These are phyloP conservation scores for Heliconius eleuchia DNA, from an alignment of 1,140 invertebrate genomes.

Conservation along the genomic window DNA sequence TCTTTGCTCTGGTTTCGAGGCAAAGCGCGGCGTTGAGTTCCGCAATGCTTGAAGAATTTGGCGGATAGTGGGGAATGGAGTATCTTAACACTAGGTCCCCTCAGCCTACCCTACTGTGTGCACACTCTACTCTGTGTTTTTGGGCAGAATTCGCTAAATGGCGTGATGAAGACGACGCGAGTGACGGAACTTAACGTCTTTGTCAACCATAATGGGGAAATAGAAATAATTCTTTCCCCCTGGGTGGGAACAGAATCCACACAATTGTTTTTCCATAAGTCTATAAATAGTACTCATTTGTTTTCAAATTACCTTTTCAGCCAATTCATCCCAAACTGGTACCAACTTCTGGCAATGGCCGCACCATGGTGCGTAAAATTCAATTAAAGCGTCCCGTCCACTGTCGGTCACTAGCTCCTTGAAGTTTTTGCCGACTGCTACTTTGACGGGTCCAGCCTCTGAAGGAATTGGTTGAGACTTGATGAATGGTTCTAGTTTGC, in stretches of 20 bases:
- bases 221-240: neutral
- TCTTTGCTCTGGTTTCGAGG: too few species aligned
- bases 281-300: neutral
- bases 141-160: too few species aligned
- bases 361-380: constrained; percentile 99
- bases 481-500: constrained; percentile 93
- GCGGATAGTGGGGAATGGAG: too few species aligned
- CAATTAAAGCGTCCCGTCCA: constrained; percentile 96
- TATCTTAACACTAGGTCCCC: too few species aligned
- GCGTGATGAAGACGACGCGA: too few species aligned
- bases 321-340: constrained; percentile 97
- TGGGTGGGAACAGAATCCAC: neutral
- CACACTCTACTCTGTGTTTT: too few species aligned
- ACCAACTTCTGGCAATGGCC: constrained; percentile 98
- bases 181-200: too few species aligned
- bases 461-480: constrained; percentile 98
- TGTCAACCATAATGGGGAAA: too few species aligned
- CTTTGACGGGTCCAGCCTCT: constrained; percentile 90
- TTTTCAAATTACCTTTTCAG: constrained; percentile 86
- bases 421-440: constrained; percentile 98
- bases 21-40: too few species aligned
- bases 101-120: too few species aligned
- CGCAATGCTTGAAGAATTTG: too few species aligned
- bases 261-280: too few species aligned
- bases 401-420: constrained; percentile 96